Evolutionary conservation across 1,140 invertebrate species (phyloP), one percentile per base, ranked within the genome.

Genomic region (Caenorhabditis brenneri): DNA sequence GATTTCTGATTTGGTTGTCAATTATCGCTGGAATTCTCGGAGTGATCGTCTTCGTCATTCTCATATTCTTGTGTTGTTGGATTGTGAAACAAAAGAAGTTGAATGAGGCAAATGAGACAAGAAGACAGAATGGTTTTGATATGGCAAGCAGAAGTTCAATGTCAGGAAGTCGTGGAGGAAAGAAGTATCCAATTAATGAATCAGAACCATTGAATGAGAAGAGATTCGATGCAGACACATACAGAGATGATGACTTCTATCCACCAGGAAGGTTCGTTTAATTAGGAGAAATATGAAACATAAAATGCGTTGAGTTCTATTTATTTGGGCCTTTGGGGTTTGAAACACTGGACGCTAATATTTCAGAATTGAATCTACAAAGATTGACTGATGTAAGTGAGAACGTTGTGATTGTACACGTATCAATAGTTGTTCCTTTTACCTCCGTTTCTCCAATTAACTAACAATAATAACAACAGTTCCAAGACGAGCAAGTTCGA

Each of bases 1-100:
- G 89, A 80, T 90, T 88, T 65, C 82, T 90, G 65, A 90, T 89
- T 58, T 90, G 87, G 82, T 46, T 90, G 42, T 83, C 88, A 2
- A 87, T 86, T 27, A 89, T 90, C 60, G 78, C 86, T 46, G 84
- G 82, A 53, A 60, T 82, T 42, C 31, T 87, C 1, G 86, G 83
- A 49, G 48, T 80, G 16, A 79, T 87, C 9, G 65, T 74, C 16
- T 74, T 82, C 15, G 81, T 82, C 10, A 51, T 74, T 33, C 27
- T 82, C 3, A 82, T 82, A 22, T 82, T 82, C 60, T 7, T 82
- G 39, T 82, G 81, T 49, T 82, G 81, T 27, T 82, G 81, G 81
- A 65, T 58, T 82, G 55, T 82, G 10, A 82, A 82, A 39, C 55
- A 74, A 15, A 53, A 42, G 36, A 82, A 74, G 33, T 46, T 46